Evolutionary conservation across 2,797 vertebrate genomes (phyloP).

Genomic region (Percopsis omiscomaycus): DNA sequence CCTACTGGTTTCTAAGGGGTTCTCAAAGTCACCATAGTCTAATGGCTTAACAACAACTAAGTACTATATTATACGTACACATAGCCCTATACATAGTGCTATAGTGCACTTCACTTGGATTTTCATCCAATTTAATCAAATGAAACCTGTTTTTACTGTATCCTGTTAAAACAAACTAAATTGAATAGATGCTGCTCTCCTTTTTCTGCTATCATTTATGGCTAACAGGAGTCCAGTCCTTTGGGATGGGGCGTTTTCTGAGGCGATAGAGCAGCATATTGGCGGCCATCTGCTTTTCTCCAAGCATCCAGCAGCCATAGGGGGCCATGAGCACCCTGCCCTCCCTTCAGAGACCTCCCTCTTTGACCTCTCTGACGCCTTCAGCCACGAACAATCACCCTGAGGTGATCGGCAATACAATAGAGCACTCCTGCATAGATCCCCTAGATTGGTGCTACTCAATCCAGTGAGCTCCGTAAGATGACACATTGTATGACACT

Average conservation of each 20-base stretch:
- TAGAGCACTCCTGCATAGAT: too few relatives aligned
- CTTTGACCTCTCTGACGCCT: slow-evolving; percentile 27
- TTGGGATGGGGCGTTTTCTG: slow-evolving; percentile 58
- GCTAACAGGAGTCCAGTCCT: slow-evolving; percentile 44
- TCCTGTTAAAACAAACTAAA: slow-evolving; percentile 4
- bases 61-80: too few relatives aligned
- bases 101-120: too few relatives aligned
- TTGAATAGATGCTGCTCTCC: slow-evolving; percentile 34
- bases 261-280: slow-evolving; percentile 57
- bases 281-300: slow-evolving; percentile 66
- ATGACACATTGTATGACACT: background rate
- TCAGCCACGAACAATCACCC: background rate
- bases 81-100: too few relatives aligned
- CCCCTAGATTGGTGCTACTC: too few relatives aligned
- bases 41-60: slow-evolving; percentile 28
- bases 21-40: slow-evolving; percentile 54
- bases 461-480: background rate
- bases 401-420: background rate
- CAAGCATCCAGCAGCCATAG: slow-evolving; percentile 23
- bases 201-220: slow-evolving; percentile 17
- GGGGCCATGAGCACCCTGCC: slow-evolving; percentile 36
- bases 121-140: too few relatives aligned
- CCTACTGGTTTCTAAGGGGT: slow-evolving; percentile 40
- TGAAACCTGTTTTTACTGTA: slow-evolving; percentile 6
- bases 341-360: slow-evolving; percentile 33